Base-by-base conservation (phyloP, 2,113 vertebrate genomes). In the Lepidothrix coronata region DNA sequence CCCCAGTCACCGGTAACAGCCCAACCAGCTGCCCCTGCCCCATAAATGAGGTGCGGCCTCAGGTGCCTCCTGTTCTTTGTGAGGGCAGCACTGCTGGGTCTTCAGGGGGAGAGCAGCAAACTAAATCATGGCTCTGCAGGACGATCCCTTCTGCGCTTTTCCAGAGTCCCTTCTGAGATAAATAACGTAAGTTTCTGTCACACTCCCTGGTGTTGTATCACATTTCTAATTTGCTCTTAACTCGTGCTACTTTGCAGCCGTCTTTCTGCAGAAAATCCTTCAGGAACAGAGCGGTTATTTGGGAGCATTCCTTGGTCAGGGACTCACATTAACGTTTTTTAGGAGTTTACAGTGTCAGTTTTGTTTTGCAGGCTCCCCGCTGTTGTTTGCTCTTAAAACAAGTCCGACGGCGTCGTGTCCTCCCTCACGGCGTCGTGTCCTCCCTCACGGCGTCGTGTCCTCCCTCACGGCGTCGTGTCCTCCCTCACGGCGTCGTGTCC, bases 121-220 rank as follows among this genome's bases (percentile, higher is more conserved):
- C 2, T 12, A 2, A 27, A 2, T 2, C 0, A 5, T 12, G 2
- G 2, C 13, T 8, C 33, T 23, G 16, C 11, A 43, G 35, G 7
- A 14, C 0, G 0, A 33, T 4, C 23, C 21, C 12, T 58, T 20
- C 43, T 62, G 9, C 15, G 8, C 35, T 55, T 25, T 30, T 81
- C 25, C 14, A 13, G 18, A 44, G 23, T 1, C 15, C 8, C 14
- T 17, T 33, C 31, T 35, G 48, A 23, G 46, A 20, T 19, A 46
- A 52, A 33, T 17, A 17, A 18, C 6, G 1, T 5, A 25, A 22
- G 3, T 8, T 59, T 46, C 54, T 28, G 4, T 61, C 12, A 11
- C 4, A 0, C 1, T 59, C 49, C 31, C 6, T 21, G 3, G 15
- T 28, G 4, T 9, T 3, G 11, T 9, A 19, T 11, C 25, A 5